Evolutionary conservation across 1,140 invertebrate species (phyloP).

Genomic region (Maconellicoccus hirsutus): DNA sequence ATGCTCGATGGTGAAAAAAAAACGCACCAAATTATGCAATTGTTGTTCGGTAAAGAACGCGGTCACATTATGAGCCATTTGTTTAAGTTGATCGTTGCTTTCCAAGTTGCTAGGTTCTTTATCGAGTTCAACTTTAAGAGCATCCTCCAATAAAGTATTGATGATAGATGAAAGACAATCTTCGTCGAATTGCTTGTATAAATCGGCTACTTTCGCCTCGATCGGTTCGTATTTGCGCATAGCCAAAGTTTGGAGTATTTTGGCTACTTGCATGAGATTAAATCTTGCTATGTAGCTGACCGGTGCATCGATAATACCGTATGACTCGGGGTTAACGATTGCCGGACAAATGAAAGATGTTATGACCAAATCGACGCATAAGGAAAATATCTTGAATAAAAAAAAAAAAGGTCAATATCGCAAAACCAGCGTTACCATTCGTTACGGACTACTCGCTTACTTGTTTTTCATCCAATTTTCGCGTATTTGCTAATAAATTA

Average conservation of each 20-base stretch:
- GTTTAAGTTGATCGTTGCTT: conserved; percentile 2
- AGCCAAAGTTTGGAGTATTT: conserved; percentile 84
- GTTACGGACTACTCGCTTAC: too few species aligned
- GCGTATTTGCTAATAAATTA: conserved; percentile 51
- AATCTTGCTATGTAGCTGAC: conserved; percentile 81
- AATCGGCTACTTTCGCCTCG: conserved; percentile 54
- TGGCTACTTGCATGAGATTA: conserved; percentile 81
- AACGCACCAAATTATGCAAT: conserved; percentile 3
- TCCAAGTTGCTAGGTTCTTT: conserved; percentile 11
- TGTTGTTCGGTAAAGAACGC: conserved; percentile 14
- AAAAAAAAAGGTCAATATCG: not conserved
- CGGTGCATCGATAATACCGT: conserved; percentile 90
- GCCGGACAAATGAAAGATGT: conserved; percentile 92
- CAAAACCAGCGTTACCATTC: not conserved
- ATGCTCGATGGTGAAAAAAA: not conserved
- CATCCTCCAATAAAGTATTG: conserved; percentile 24
- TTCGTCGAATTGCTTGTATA: conserved; percentile 66
- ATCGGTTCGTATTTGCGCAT: conserved; percentile 70
- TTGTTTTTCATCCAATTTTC: conserved; percentile 48
- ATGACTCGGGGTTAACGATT: conserved; percentile 89
- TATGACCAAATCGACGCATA: conserved; percentile 88
- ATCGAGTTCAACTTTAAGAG: not conserved
- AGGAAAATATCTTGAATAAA: conserved; percentile 51
- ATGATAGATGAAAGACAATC: conserved; percentile 30
- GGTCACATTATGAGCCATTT: not conserved